Base-by-base conservation (phyloP, 2,888 invertebrate genomes). In the Priocnemis perturbator region DNA sequence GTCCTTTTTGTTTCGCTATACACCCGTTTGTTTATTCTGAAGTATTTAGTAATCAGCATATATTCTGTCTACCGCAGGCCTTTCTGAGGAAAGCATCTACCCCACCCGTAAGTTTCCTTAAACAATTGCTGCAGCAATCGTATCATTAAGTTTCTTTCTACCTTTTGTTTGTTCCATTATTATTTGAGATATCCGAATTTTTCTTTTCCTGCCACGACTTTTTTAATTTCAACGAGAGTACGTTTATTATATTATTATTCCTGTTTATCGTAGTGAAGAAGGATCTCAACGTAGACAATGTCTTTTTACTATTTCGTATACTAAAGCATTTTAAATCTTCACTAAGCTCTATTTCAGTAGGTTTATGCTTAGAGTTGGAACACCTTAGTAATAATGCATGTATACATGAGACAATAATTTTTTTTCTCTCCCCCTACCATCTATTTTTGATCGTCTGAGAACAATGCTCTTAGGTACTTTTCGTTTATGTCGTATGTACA, bases 11-110 rank as follows among this genome's bases (percentile, higher is more conserved):
- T n/a, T 67, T 61, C 48, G 21, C 26, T 69, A 75, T 69, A 73
- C 37, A 37, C 37, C 37, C 37, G 37, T 37, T 11, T 76, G 65
- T 37, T 20, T 71, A 14, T 72, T 71, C 61, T 48, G 44, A 60
- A 63, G 52, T 56, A 67, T 37, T 62, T 76, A 66, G 73, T 79
- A 77, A 75, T 75, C 67, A 73, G 67, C 73, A 67, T 79, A 73
- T 73, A 75, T 76, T 79, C 77, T 73, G 73, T 78, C 75, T 81
- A 85, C 83, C 83, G 83, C 89, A 93, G 93, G 92, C 91, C 91
- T 91, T 81, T 92, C 92, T 83, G 92, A 92, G 89, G 92, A 92
- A 90, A 92, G 90, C 90, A 91, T 92, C 87, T 91, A 91, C 78
- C 92, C 91, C 88, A 91, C 91, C 89, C 92, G 92, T 93, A 91